These are phyloP conservation scores for Ferrisia virgata DNA, from an alignment of 2,888 invertebrate genomes.

Conservation along the genomic window DNA sequence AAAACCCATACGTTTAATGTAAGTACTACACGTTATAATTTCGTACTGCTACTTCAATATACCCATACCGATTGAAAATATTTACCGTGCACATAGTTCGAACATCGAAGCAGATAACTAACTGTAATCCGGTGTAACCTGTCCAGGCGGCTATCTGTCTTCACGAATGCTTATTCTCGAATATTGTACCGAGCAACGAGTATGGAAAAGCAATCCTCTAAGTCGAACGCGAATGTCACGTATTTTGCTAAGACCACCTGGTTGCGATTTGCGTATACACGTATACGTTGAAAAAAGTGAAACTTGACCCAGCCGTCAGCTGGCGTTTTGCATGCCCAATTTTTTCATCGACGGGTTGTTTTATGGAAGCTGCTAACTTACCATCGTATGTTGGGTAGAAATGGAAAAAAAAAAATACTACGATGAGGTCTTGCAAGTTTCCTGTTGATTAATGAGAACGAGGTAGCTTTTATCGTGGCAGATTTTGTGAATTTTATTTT, in stretches of 20 bases:
- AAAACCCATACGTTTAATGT: neutral
- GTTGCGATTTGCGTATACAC: neutral
- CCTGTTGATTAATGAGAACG: too few relatives aligned
- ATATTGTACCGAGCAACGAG: neutral
- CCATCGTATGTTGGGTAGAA: neutral
- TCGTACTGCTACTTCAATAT: neutral
- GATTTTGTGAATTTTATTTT: too few relatives aligned
- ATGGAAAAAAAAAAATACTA: too few relatives aligned
- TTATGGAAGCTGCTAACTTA: neutral
- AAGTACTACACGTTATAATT: neutral
- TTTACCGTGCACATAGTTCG: neutral
- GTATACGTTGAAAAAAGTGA: slow-evolving; percentile 8
- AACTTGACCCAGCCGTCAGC: neutral
- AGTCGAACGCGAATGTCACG: neutral
- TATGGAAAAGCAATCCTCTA: neutral
- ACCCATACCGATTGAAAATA: neutral
- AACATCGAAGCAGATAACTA: neutral
- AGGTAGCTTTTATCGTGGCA: too few relatives aligned
- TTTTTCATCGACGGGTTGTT: neutral
- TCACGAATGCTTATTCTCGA: neutral
- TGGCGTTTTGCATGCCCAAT: neutral
- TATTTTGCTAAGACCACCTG: neutral
- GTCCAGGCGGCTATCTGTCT: neutral
- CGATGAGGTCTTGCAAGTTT: too few relatives aligned
- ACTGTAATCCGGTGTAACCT: slow-evolving; percentile 6